A percentile compares a stretch with the other conserved stretches of the same genome.
phyloP scores from a whole-genome alignment of 2,797 vertebrate genomes.

The Erpetoichthys calabaricus region DNA sequence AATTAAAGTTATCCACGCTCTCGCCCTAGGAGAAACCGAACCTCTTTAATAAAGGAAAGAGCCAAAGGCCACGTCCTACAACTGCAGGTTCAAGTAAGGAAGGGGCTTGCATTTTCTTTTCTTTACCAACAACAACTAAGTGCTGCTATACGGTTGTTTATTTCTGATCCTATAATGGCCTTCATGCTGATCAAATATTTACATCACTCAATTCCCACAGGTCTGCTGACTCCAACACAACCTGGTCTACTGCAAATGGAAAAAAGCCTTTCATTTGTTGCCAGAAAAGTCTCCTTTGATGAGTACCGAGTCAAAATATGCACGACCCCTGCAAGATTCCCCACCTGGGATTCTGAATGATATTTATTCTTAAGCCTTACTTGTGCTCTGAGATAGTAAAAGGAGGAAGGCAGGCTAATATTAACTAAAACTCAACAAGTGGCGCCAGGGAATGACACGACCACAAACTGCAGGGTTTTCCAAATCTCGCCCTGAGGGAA shows the following conservation, averaged over 20 bases:
- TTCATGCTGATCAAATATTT: constrained; percentile 3
- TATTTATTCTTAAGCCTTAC: too few relatives aligned
- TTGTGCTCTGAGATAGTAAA: too few relatives aligned
- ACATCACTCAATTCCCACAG: background rate
- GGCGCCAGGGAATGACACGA: too few relatives aligned
- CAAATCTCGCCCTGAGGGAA: too few relatives aligned
- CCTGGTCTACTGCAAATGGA: background rate
- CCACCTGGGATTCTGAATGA: too few relatives aligned
- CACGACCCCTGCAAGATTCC: too few relatives aligned
- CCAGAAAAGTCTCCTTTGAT: too few relatives aligned
- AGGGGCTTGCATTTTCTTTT: background rate
- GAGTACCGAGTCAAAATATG: too few relatives aligned
- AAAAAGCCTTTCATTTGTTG: too few relatives aligned
- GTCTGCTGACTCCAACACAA: background rate
- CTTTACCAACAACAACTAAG: constrained; percentile 4
- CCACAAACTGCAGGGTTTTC: too few relatives aligned
- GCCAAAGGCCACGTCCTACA: background rate
- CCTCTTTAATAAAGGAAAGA: background rate
- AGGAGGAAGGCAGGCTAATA: too few relatives aligned
- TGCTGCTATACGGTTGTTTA: background rate
- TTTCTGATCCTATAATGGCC: background rate
- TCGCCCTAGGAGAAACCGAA: constrained; percentile 65
- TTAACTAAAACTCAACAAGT: too few relatives aligned
- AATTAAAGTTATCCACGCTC: constrained; percentile 95
- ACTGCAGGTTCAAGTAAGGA: background rate